phyloP scores from a whole-genome alignment of 2,888 invertebrate genomes.

The Elegia similella region DNA sequence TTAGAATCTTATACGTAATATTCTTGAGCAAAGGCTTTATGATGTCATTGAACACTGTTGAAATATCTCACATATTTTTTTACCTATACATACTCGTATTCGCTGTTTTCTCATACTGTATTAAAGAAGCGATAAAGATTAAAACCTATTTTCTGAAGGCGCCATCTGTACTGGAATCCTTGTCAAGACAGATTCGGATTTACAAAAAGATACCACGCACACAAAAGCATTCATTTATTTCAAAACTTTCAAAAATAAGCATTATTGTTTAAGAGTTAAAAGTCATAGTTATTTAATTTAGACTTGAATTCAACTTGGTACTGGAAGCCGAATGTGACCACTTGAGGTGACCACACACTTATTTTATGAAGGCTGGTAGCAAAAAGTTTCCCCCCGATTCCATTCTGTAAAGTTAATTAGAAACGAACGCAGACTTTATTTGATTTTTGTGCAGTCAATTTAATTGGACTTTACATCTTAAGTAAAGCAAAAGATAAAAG shows the following conservation, averaged over 20 bases:
- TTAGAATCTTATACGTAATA: too few relatives aligned
- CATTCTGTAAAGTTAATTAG: constrained; percentile 10
- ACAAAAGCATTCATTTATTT: background rate
- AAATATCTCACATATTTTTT: background rate
- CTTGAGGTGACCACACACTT: constrained; percentile 24
- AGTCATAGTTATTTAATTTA: background rate
- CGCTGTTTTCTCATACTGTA: constrained; percentile 17
- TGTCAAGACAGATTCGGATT: constrained; percentile 26
- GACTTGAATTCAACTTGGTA: background rate
- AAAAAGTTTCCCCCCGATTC: background rate
- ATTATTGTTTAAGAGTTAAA: background rate
- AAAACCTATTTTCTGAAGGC: constrained; percentile 28
- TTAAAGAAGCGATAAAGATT: constrained; percentile 27
- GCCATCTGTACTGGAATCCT: constrained; percentile 27
- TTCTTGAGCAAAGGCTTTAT: too few relatives aligned
- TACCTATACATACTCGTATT: background rate
- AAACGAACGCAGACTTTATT: background rate
- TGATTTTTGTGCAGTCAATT: background rate
- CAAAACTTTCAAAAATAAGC: background rate
- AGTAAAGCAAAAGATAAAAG: too few relatives aligned
- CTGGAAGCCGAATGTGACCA: constrained; percentile 12
- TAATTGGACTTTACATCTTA: background rate
- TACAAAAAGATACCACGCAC: constrained; percentile 16
- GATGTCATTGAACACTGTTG: too few relatives aligned
- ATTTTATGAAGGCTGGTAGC: constrained; percentile 17